Evolutionary conservation across 2,113 vertebrate species (phyloP).

Genomic region (Progne subis): DNA sequence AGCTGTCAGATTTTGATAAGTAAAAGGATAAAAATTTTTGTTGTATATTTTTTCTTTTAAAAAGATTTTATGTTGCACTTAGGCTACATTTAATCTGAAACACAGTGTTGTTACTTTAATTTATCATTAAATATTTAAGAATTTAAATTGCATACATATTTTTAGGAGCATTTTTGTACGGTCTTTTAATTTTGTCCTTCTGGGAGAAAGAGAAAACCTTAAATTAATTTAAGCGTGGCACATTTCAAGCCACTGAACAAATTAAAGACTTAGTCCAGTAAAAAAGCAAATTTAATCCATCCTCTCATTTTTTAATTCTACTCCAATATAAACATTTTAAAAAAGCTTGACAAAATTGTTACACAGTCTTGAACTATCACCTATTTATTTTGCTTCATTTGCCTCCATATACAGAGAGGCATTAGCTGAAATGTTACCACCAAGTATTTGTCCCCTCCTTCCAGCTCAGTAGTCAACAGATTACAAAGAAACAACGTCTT

Average conservation of each 20-base stretch:
- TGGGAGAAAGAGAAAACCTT: background rate
- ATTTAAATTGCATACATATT: background rate
- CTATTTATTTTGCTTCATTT: background rate
- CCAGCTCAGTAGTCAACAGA: background rate
- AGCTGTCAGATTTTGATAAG: background rate
- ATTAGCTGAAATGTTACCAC: background rate
- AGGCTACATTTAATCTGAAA: background rate
- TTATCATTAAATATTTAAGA: background rate
- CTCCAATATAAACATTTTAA: fast-evolving
- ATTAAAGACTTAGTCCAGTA: background rate
- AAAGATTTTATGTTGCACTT: background rate
- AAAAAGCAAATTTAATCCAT: background rate
- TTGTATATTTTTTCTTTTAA: background rate
- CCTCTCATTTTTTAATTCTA: fast-evolving
- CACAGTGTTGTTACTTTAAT: background rate
- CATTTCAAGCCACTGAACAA: background rate
- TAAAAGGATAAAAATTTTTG: background rate
- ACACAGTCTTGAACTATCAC: background rate
- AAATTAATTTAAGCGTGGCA: background rate
- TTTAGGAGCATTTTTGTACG: fast-evolving
- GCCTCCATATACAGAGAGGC: background rate
- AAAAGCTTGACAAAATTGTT: background rate
- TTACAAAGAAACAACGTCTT: background rate
- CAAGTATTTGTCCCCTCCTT: background rate
- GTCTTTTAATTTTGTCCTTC: background rate